Base-by-base conservation (phyloP, 2,888 invertebrate genomes). In the Coelinius sp. region DNA sequence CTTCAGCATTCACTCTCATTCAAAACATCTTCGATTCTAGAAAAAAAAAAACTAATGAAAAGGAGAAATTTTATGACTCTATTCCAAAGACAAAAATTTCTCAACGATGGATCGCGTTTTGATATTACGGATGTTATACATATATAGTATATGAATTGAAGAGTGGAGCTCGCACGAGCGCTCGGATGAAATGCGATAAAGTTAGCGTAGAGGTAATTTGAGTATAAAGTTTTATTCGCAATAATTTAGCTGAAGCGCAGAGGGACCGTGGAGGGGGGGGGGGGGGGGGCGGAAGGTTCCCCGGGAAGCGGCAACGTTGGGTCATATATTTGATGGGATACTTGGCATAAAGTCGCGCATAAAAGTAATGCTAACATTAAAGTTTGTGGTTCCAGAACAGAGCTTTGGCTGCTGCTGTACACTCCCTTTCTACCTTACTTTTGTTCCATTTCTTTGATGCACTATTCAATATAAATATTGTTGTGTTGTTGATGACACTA, bases 191-290 rank as follows among this genome's bases (percentile, higher is more conserved):
- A 85, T 83, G 83, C 84, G 85, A 86, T 86, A 85, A 86, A 87
- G 86, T 87, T 87, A 81, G 84, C 82, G 83, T 81, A 81, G 83
- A 84, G 84, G 86, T 86, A 87, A 87, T 87, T 87, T 86, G 81
- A 83, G 83, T 85, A 85, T 87, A 87, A 87, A 87, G 86, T 87
- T 87, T 87, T 87, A 87, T 87, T 86, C 86, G 86, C 84, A 86
- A 87, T 86, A 87, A 87, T 87, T 78, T 78, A 76, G 71, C 59
- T 68, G 64, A 69, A 63, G 72, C 69, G 72, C 73, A 38, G 64
- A 25, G 68, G 53, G 64, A 52, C 67, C 22, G 12, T 17, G 66
- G 20, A 70, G 66, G 69, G 24, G 35, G 64, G 59, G 59, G 56
- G 69, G 44, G 70, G 46, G 52, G 41, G 20, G 22, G 17, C 41